Percentiles rank a stretch among this genome's conserved stretches.
Conservation (phyloP, 2,797 vertebrate genomes). For the Sylvia borin region DNA sequence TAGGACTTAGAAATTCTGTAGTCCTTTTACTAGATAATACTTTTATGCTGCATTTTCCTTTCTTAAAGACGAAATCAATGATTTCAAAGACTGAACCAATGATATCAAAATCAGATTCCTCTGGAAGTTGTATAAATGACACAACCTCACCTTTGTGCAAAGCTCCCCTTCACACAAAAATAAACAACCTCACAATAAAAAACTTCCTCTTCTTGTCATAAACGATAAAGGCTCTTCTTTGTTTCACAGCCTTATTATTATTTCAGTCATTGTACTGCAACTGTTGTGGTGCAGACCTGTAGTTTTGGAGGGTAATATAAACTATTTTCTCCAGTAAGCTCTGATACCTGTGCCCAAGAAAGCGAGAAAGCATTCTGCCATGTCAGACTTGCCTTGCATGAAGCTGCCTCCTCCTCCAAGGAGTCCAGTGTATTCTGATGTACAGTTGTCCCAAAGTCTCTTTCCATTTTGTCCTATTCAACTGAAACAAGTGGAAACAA, state of each 20-base stretch:
- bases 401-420: not conserved
- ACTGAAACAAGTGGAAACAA: not conserved
- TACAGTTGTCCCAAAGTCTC: not conserved
- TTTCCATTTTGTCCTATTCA: not conserved
- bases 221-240: not conserved
- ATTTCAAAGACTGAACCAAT: not conserved
- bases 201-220: not conserved
- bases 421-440: not conserved
- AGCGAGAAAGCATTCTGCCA: not conserved
- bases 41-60: not conserved
- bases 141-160: not conserved
- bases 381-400: not conserved
- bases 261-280: not conserved
- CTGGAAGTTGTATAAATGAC: not conserved
- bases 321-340: not conserved
- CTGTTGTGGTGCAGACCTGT: not conserved
- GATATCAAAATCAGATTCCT: not conserved
- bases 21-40: not conserved
- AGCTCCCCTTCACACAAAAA: not conserved
- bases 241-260: not conserved
- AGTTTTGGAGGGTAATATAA: not conserved
- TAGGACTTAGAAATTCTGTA: not conserved
- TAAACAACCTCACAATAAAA: not conserved
- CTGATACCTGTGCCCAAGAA: not conserved
- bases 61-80: not conserved